Base-by-base conservation (phyloP, 2,113 vertebrate genomes). In the Cacatua alba region DNA sequence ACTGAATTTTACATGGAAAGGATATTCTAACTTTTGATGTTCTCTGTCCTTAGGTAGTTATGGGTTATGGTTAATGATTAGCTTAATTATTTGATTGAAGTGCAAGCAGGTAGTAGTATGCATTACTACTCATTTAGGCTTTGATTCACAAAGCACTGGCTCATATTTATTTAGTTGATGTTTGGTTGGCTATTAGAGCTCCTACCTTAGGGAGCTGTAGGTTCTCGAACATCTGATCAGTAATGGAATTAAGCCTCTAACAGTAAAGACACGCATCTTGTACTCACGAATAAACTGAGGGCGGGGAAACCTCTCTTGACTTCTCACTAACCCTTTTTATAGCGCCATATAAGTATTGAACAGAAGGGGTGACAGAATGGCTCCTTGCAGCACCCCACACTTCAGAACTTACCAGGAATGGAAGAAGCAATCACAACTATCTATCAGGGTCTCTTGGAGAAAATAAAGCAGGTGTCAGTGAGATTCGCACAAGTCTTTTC, bases 321-420 rank as follows among this genome's bases (percentile, higher is more conserved):
- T 97, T 96, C 92, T 94, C 94, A 94, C 95, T 94, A 91, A 19
- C 43, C 26, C 76, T 95, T 96, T 97, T 94, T 94, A 95, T 97
- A 96, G 83, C 77, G 86, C 35, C 18, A 4, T 35, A 60, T 81
- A 59, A 78, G 39, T 79, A 44, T 75, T 57, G 29, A 97, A 86
- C 95, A 96, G 94, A 88, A 89, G 91, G 88, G 64, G 51, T 75
- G 77, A 84, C 92, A 96, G 88, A 92, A 91, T 55, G 51, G 78
- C 68, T 96, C 33, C 67, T 55, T 64, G 64, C 68, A 94, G 88
- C 81, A 86, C 95, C 71, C 76, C 64, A 68, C 91, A 75, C 88
- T 88, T 78, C 46, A 81, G 39, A 71, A 92, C 5, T 81, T 83
- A 81, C 1, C 3, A 2, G 53, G 82, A 88, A 72, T 67, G 90